Base-by-base conservation (phyloP, 35 echinoderm and acorn worm species). In the Apostichopus parvimensis region DNA sequence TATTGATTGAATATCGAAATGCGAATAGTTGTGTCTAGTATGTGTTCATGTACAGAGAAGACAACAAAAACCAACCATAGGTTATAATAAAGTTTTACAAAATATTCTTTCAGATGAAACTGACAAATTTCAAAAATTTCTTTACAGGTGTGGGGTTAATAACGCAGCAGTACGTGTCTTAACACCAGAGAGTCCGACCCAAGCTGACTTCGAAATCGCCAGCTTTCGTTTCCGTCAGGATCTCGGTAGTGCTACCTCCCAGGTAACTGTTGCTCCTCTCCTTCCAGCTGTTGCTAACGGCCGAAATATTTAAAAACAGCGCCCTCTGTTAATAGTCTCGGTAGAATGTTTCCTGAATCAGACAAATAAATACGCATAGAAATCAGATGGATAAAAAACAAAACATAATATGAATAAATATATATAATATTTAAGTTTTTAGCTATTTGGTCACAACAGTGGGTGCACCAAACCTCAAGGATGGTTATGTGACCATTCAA, bases 171-270 rank as follows among this genome's bases (percentile, higher is more conserved):
- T 80, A 52, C 78, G 78, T 28, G 8, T 80, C 25, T 18, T 80
- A 13, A 80, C 78, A 45, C 78, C 22, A 80, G 2, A 55, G 26
- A 80, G 78, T 4, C 78, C 78, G 5, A 80, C 78, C 14, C 78
- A 80, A 80, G 78, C 78, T 17, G 78, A 80, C 25, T 80, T 80
- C 17, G 78, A 80, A 80, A 80, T 80, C 13, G 22, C 78, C 78
- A 80, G 23, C 53, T 80, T 80, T 80, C 78, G 78, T 55, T 80
- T 80, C 52, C 22, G 78, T 10, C 10, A 80, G 26, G 78, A 80
- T 55, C 78, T 80, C 5, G 53, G 78, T 80, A 53, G 53, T 23
- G 20, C 77, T 10, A 55, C 25, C 10, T 80, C 78, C 1, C 26
- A 80, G 78, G 78, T 80, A 55, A 80, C 7, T 75, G 71, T 20